phyloP scores from a whole-genome alignment of 2,113 vertebrate species.

The Cacatua alba region DNA sequence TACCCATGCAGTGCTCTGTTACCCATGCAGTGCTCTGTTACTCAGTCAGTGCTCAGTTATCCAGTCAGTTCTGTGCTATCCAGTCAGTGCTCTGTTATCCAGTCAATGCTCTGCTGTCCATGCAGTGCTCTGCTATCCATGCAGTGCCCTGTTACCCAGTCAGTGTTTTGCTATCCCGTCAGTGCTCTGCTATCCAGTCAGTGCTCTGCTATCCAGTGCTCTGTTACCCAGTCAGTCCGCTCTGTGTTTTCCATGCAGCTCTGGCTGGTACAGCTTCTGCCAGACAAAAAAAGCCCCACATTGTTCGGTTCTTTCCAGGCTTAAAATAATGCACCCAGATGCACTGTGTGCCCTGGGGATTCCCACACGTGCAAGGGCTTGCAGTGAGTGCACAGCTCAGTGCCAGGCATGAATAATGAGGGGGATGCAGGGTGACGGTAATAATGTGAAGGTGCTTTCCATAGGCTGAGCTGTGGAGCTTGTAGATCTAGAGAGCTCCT shows the following conservation, averaged over 20 bases:
- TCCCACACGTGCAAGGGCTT: neutral
- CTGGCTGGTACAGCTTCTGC: neutral
- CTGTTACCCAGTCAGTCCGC: too few species aligned
- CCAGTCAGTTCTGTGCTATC: accelerated
- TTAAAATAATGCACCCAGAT: neutral
- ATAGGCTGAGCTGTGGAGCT: neutral
- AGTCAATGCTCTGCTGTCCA: too few species aligned
- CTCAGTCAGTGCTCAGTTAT: too few species aligned
- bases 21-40: too few species aligned
- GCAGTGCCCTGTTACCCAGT: too few species aligned
- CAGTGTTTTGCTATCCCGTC: neutral
- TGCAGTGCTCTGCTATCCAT: accelerated
- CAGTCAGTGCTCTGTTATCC: too few species aligned
- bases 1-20: too few species aligned
- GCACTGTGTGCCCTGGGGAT: neutral
- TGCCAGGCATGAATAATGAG: neutral
- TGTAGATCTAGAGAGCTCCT: neutral
- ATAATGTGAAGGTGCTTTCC: neutral
- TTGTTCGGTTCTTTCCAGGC: neutral
- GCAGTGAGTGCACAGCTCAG: neutral
- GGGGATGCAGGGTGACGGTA: neutral
- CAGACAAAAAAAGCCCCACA: neutral
- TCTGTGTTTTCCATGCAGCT: neutral
- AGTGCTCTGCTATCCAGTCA: too few species aligned
- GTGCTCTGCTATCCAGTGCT: neutral